phyloP scores from a whole-genome alignment of 2,888 invertebrate species.

The Cybosia mesomella region DNA sequence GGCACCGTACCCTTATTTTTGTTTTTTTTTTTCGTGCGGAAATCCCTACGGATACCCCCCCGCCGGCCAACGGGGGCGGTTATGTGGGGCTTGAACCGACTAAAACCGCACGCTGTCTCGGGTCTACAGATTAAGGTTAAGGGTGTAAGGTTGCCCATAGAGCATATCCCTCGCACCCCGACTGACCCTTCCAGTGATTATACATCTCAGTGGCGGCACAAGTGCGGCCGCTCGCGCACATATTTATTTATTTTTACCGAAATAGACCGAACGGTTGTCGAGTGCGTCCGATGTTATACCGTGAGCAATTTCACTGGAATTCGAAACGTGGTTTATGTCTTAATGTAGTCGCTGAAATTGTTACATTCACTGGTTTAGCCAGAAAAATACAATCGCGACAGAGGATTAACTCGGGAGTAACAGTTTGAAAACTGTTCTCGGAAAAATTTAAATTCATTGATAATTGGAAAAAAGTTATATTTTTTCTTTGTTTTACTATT shows the following conservation, averaged over 20 bases:
- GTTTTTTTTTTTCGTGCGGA: no score
- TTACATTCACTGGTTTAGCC: conserved; percentile 46
- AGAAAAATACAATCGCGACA: conserved; percentile 43
- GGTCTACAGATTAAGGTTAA: no score
- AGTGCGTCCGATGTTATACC: conserved; percentile 77
- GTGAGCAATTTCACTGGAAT: conserved; percentile 78
- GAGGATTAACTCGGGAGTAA: conserved; percentile 40
- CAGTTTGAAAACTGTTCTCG: conserved; percentile 33
- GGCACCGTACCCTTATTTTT: no score
- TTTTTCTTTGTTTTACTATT: no score
- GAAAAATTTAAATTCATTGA: conserved; percentile 18
- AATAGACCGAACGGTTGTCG: conserved; percentile 83
- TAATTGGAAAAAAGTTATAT: not conserved
- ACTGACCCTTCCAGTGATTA: no score
- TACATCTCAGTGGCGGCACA: conserved; percentile 46
- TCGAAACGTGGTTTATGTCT: conserved; percentile 82
- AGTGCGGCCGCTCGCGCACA: conserved; percentile 72
- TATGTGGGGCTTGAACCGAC: no score
- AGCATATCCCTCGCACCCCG: no score
- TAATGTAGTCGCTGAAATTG: conserved; percentile 69
- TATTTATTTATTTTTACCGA: conserved; percentile 86
- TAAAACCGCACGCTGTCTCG: no score
- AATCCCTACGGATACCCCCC: no score
- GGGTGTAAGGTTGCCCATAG: no score
- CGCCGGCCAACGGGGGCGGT: no score